Conservation (phyloP, 1,140 invertebrate species). For the Drosophila leontia region DNA sequence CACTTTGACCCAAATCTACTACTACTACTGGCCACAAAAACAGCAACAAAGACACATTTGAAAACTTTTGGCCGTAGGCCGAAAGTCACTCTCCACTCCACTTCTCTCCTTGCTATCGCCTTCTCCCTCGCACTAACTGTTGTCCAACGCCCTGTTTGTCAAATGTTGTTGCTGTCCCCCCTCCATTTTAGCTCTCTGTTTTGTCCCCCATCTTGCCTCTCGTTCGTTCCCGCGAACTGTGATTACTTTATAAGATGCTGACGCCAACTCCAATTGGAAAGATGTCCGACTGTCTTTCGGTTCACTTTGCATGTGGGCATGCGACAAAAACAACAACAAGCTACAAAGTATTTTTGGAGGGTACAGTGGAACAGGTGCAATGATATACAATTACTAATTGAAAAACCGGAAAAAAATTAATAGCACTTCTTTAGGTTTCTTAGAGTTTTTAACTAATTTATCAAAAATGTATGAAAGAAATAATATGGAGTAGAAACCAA, state of each 20-base stretch:
- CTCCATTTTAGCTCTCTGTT: not conserved
- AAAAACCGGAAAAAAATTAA: not conserved
- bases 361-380: slow-evolving; percentile 50
- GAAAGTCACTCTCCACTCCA: slow-evolving; percentile 24
- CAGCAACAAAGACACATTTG: slow-evolving; percentile 47
- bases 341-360: slow-evolving; percentile 7
- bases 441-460: not conserved
- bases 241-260: slow-evolving; percentile 71
- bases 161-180: slow-evolving; percentile 44
- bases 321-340: slow-evolving; percentile 55
- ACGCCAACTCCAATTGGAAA: slow-evolving; percentile 65
- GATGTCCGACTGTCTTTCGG: slow-evolving; percentile 49
- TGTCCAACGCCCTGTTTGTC: slow-evolving; percentile 54
- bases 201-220: slow-evolving; percentile 1
- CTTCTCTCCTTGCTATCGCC: not conserved
- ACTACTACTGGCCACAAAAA: slow-evolving; percentile 16
- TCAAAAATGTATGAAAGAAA: not conserved
- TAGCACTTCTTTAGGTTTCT: no score
- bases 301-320: slow-evolving; percentile 75
- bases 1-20: slow-evolving; percentile 75
- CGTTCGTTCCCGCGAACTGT: slow-evolving; percentile 16
- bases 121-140: slow-evolving; percentile 22
- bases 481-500: not conserved
- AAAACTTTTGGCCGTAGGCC: slow-evolving; percentile 55
- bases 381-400: no score